Evolutionary conservation across 2,797 vertebrate genomes (phyloP), one percentile per base, ranked within the genome.

Genomic region (Coregonus sp.): DNA sequence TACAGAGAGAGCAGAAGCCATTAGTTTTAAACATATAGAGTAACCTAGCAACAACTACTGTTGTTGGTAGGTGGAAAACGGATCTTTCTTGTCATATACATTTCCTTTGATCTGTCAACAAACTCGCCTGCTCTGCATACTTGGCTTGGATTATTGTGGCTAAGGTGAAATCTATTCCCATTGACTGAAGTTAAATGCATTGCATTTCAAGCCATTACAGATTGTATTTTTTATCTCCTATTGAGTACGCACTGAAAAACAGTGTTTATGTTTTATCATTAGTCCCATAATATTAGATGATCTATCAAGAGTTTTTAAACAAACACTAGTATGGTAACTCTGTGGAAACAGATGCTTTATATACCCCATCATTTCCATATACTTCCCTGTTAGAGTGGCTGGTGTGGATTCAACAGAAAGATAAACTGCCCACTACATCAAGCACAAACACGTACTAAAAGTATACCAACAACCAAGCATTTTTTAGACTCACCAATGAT

Each of bases 381-480:
- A 47, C 40, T 47, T 47, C 40, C 40, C 40, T 9, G 0, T 47
- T 47, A 12, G 40, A 47, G 40, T 11, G 40, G 40, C 66, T 35
- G 29, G 56, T 52, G 63, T 40, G 56, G 63, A 78, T 68, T 72
- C 66, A 72, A 75, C 47, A 79, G 7, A 56, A 18, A 70, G 15
- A 29, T 70, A 78, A 77, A 82, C 70, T 68, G 72, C n/a, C 61
- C 29, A 35, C 72, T 74, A 56, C 31, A 71, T 82, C 74, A 76
- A 82, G 72, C 51, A 56, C n/a, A 63, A 71, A 65, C 20, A 63
- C 20, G 37, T 72, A 72, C 80, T 77, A 0, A 5, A 79, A 54
- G 73, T 65, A 31, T 66, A 77, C 69, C 56, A 37, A 67, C 69
- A 79, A 71, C 51, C 50, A 12, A 69, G 11, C 20, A 52, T 47